A percentile compares a stretch with the other conserved stretches of the same genome.
These are phyloP conservation scores for Synergus gifuensis DNA, from an alignment of 2,888 invertebrate species.

Conservation along the genomic window DNA sequence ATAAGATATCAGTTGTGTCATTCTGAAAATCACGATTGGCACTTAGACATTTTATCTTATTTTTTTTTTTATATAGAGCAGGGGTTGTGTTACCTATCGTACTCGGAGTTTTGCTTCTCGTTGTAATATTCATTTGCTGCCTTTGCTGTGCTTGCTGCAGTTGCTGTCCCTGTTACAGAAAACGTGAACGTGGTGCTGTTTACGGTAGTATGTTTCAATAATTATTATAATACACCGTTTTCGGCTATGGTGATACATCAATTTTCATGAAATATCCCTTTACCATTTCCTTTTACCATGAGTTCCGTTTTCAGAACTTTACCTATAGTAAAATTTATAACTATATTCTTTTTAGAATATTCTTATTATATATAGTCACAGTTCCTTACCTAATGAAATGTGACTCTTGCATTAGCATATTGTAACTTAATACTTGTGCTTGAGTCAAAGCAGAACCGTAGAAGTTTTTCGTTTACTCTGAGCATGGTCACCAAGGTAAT, in stretches of 20 bases:
- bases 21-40: not conserved
- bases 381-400: not conserved
- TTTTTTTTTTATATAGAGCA: not conserved
- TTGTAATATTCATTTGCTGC: conserved; percentile 23
- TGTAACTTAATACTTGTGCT: not conserved
- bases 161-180: conserved; percentile 10
- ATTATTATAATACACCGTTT: not conserved
- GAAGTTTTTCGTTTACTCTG: not conserved
- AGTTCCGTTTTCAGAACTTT: too few species aligned
- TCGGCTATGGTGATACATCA: not conserved
- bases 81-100: not conserved
- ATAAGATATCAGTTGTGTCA: not conserved
- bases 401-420: not conserved
- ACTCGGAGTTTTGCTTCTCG: conserved; percentile 18
- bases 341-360: not conserved
- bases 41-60: not conserved
- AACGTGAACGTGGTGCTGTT: conserved; percentile 26
- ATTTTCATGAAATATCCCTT: too few species aligned
- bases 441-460: not conserved
- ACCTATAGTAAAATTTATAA: not conserved
- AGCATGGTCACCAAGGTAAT: not conserved
- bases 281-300: too few species aligned
- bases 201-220: not conserved
- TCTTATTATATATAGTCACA: not conserved
- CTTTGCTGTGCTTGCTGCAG: conserved; percentile 25